phyloP scores from a whole-genome alignment of 2,113 vertebrate genomes.

The Mormoops blainvillei region DNA sequence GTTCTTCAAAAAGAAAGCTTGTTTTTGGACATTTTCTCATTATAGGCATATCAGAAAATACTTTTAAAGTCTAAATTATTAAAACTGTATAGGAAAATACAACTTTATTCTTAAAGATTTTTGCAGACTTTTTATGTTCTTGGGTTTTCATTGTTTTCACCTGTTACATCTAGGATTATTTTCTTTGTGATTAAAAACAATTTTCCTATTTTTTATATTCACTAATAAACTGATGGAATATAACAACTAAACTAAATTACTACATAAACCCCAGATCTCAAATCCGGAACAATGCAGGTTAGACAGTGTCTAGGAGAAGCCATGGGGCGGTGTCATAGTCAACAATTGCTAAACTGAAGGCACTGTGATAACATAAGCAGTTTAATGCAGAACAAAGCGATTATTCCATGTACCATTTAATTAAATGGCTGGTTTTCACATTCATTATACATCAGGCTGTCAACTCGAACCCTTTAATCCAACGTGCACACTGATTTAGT shows the following conservation, averaged over 20 bases:
- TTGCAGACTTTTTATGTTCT: neutral
- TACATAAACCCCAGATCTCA: constrained; percentile 12
- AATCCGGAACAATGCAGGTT: constrained; percentile 17
- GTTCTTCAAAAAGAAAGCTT: neutral
- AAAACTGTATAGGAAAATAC: neutral
- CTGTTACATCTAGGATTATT: neutral
- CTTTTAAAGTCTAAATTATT: neutral
- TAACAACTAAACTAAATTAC: neutral
- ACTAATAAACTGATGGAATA: neutral
- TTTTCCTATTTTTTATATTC: neutral
- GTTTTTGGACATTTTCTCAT: neutral
- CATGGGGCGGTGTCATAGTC: constrained; percentile 61
- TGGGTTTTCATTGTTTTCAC: neutral
- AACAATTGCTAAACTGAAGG: constrained; percentile 80
- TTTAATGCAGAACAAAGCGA: constrained; percentile 82
- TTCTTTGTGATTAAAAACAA: neutral
- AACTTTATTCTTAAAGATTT: neutral
- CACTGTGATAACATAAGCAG: constrained; percentile 76
- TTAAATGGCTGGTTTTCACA: constrained; percentile 83
- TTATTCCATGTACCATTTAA: constrained; percentile 83
- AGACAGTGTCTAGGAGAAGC: constrained; percentile 17
- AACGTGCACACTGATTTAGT: constrained; percentile 88
- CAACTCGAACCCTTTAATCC: constrained; percentile 90
- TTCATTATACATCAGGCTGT: constrained; percentile 88
- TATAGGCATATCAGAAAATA: neutral